A percentile compares a stretch with the other conserved stretches of the same genome.
These are phyloP conservation scores for Tipula unca DNA, from an alignment of 2,888 invertebrate species.

Conservation along the genomic window DNA sequence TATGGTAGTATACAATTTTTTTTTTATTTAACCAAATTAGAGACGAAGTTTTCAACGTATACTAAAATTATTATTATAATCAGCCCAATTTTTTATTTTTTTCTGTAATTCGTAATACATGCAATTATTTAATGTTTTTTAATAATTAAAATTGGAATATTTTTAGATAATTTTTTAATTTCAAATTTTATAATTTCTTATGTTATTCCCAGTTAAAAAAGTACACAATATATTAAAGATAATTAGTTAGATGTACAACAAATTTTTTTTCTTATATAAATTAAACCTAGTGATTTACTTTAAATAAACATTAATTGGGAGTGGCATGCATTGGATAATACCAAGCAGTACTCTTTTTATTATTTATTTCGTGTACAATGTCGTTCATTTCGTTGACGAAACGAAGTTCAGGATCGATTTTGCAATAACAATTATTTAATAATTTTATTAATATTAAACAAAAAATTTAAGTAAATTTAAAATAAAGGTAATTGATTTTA, in stretches of 20 bases:
- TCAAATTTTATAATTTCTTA: background rate
- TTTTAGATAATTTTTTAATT: background rate
- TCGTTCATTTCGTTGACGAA: background rate
- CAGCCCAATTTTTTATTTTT: background rate
- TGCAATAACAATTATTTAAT: background rate
- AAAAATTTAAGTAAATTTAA: background rate
- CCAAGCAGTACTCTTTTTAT: background rate
- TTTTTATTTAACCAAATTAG: background rate
- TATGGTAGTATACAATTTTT: background rate
- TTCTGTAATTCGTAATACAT: background rate
- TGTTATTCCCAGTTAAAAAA: background rate
- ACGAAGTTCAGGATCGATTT: background rate
- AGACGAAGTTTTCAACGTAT: background rate
- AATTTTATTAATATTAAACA: background rate
- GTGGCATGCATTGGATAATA: background rate
- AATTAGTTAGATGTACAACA: background rate
- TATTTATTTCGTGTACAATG: background rate
- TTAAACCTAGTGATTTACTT: background rate
- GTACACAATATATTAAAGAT: background rate
- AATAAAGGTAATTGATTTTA: background rate
- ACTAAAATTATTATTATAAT: background rate
- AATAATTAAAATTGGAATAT: background rate
- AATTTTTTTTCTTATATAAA: background rate
- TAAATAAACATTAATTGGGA: background rate
- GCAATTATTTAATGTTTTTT: background rate